phyloP scores from a whole-genome alignment of 2,797 vertebrate genomes.

The Rhinoraja longicauda region DNA sequence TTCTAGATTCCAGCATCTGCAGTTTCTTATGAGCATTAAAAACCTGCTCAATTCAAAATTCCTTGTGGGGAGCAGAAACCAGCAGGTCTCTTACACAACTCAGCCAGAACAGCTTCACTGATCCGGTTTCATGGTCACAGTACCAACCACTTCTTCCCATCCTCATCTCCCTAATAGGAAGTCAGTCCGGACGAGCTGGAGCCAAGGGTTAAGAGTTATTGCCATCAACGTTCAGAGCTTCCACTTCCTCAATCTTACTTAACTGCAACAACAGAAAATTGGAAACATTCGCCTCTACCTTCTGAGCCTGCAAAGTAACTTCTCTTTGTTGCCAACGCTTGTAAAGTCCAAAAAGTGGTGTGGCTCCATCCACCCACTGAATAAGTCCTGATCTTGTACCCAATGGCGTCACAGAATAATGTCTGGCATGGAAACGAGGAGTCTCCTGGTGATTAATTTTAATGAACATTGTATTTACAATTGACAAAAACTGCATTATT shows the following conservation, averaged over 20 bases:
- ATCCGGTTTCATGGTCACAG: too few relatives aligned
- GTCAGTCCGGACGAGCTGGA: not conserved
- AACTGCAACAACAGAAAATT: not conserved
- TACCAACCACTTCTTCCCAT: too few relatives aligned
- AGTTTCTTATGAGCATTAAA: too few relatives aligned
- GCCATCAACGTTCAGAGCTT: not conserved
- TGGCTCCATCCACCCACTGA: constrained; percentile 97
- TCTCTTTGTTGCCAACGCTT: constrained; percentile 97
- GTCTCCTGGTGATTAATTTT: constrained; percentile 96
- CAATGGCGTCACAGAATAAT: constrained; percentile 92
- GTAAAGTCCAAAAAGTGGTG: constrained; percentile 91
- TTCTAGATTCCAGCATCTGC: too few relatives aligned
- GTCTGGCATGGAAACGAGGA: constrained; percentile 84
- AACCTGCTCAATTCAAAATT: not conserved
- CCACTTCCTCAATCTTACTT: not conserved
- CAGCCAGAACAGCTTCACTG: too few relatives aligned
- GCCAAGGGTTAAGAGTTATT: not conserved
- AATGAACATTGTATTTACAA: constrained; percentile 98
- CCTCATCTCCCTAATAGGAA: too few relatives aligned
- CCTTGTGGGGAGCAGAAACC: not conserved
- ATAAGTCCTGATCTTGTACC: constrained; percentile 92
- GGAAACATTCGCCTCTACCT: constrained; percentile 57
- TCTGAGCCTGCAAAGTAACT: constrained; percentile 83
- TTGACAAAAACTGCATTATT: constrained; percentile 97
- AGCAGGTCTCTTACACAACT: too few relatives aligned